Base-by-base conservation (phyloP, 2,797 vertebrate species). In the Lepilemur ruficaudatus region DNA sequence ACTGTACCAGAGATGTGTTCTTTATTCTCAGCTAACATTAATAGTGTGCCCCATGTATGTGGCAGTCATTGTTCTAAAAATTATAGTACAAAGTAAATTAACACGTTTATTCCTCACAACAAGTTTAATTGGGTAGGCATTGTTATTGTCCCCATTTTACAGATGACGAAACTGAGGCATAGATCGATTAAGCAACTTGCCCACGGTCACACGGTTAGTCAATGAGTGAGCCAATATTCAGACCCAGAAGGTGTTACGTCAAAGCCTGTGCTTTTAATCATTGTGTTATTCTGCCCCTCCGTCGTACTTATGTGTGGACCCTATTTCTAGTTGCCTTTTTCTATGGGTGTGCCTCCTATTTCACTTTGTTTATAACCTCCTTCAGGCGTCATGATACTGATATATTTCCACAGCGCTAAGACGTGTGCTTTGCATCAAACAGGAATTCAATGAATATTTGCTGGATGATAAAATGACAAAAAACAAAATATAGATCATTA, bases 391-490 rank as follows among this genome's bases (percentile, higher is more conserved):
- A 46, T 86, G 25, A 73, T 63, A 43, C 23, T 57, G 8, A 50
- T 8, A 20, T 57, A 32, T 80, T 57, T 88, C 46, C 73, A 35
- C 23, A 85, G 22, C 5, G 65, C 25, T 82, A 48, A 91, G 61
- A 52, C 50, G 50, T 67, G 30, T 91, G 28, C 17, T n/a, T 72
- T 83, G 15, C 20, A 83, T 67, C 57, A 93, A 86, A 95, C 7
- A 96, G 38, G 1, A 89, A 55, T 55, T 92, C 30, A 69, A 5
- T 78, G 61, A 88, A 92, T 96, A 88, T 81, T 91, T 94, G 10
- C 65, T 87, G n/a, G 43, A 52, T 72, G 70, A 93, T 75, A 75
- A 80, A 91, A 70, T 76, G 55, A 87, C 20, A 48, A 87, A 90
- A 76, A 11, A 0, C 7, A 82, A 79, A 91, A 57, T 73, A 48